phyloP scores from a whole-genome alignment of 1,140 invertebrate genomes.

The Apis cerana region DNA sequence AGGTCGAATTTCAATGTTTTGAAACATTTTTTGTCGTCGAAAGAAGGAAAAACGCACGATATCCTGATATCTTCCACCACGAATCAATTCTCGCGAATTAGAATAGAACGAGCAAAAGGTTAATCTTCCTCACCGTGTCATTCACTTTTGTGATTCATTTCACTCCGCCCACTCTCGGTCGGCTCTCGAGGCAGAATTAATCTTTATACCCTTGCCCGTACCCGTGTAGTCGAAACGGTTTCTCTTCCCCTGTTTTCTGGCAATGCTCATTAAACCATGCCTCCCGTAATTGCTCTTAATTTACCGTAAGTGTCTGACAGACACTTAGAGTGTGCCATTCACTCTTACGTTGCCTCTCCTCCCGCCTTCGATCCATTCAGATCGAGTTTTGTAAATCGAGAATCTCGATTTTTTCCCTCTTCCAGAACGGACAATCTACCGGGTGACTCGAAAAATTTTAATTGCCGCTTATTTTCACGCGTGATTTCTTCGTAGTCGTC shows the following conservation, averaged over 20 bases:
- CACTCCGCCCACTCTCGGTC: constrained; percentile 56
- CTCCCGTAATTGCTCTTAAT: constrained; percentile 75
- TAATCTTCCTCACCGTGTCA: constrained; percentile 69
- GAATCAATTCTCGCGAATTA: neutral
- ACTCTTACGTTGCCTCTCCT: constrained; percentile 17
- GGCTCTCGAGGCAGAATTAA: constrained; percentile 49
- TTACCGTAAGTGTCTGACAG: constrained; percentile 64
- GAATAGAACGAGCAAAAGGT: constrained; percentile 46
- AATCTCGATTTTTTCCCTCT: neutral
- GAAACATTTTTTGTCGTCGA: too few species aligned
- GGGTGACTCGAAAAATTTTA: neutral
- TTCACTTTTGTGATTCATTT: constrained; percentile 72
- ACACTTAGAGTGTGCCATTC: constrained; percentile 65
- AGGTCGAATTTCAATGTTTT: too few species aligned
- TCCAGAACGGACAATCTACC: neutral
- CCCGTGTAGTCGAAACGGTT: too few species aligned
- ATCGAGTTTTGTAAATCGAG: neutral
- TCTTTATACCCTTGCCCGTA: constrained; percentile 24
- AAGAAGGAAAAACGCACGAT: too few species aligned
- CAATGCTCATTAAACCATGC: constrained; percentile 65
- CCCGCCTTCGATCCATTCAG: neutral
- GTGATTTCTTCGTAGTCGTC: too few species aligned
- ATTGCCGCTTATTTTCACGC: too few species aligned
- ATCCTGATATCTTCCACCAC: neutral
- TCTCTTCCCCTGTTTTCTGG: constrained; percentile 1